Evolutionary conservation across 2,797 vertebrate genomes (phyloP).

Genomic region (Pangasius djambal): DNA sequence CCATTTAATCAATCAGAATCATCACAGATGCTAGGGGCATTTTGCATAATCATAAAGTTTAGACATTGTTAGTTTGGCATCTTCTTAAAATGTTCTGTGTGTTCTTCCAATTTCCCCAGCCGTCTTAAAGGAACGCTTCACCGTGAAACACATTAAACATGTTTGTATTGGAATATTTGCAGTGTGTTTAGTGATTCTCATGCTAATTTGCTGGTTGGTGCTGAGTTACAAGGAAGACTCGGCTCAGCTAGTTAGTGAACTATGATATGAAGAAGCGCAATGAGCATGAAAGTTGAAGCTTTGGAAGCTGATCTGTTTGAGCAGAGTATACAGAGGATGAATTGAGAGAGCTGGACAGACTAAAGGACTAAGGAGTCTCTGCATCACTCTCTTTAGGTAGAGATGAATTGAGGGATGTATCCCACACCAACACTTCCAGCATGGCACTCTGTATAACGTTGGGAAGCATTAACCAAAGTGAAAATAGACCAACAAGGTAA

Average conservation of each 20-base stretch:
- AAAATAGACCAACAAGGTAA: not conserved
- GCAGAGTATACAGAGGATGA: not conserved
- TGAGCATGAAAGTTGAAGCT: not conserved
- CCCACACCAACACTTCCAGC: too few species aligned
- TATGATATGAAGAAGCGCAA: not conserved
- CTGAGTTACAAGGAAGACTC: not conserved
- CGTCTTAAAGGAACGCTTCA: not conserved
- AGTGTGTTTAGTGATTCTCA: not conserved
- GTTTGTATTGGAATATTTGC: not conserved
- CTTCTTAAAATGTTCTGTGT: not conserved
- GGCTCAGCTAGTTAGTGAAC: not conserved
- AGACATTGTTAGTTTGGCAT: not conserved
- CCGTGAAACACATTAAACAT: not conserved
- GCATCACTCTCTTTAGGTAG: not conserved
- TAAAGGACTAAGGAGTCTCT: not conserved
- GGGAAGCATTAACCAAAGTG: not conserved
- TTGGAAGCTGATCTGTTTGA: not conserved
- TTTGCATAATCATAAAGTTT: too few species aligned
- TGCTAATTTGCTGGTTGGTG: not conserved
- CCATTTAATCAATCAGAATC: not conserved
- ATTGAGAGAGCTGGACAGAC: not conserved
- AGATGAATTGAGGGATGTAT: not conserved
- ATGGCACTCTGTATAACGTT: not conserved
- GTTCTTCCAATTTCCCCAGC: not conserved
- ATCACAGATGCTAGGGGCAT: not conserved